These are phyloP conservation scores for Drosophila suzukii DNA, from an alignment of 1,140 invertebrate species.

Conservation along the genomic window DNA sequence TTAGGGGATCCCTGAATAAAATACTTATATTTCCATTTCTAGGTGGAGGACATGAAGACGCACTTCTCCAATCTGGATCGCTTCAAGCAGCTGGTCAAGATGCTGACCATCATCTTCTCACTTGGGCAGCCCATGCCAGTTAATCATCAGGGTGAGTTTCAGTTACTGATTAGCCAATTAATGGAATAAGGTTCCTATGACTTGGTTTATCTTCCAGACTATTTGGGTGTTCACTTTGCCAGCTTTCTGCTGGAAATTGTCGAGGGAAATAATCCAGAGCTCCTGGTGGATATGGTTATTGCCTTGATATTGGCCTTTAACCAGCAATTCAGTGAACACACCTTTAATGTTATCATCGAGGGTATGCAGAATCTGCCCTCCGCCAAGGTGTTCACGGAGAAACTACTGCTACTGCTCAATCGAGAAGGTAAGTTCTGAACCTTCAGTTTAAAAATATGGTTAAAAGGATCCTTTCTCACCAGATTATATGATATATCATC, in stretches of 20 bases:
- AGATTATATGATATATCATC: no score
- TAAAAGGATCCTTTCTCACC: no score
- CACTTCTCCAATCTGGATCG: slow-evolving; percentile 80
- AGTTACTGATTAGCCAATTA: neutral
- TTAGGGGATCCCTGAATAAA: no score
- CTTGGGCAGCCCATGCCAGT: slow-evolving; percentile 94
- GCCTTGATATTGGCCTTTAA: slow-evolving; percentile 94
- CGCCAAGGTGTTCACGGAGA: slow-evolving; percentile 95
- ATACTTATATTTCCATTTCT: neutral
- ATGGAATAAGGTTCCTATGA: neutral
- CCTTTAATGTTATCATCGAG: slow-evolving; percentile 91
- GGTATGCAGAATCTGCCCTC: slow-evolving; percentile 89
- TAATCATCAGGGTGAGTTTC: slow-evolving; percentile 89
- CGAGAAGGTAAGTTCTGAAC: slow-evolving; percentile 90
- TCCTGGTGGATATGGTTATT: slow-evolving; percentile 93
- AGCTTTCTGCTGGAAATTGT: slow-evolving; percentile 92
- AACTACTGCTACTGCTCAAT: slow-evolving; percentile 93
- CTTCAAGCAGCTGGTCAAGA: slow-evolving; percentile 86
- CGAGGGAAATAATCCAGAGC: slow-evolving; percentile 91
- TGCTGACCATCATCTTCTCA: slow-evolving; percentile 94
- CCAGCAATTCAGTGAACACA: slow-evolving; percentile 90
- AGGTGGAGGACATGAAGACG: slow-evolving; percentile 84
- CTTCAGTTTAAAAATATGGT: neutral
- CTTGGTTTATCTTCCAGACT: slow-evolving; percentile 86
- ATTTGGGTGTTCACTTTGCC: slow-evolving; percentile 92